Percentiles rank a stretch among this genome's conserved stretches.
phyloP scores from a whole-genome alignment of 2,113 vertebrate genomes.

The Crotophaga sulcirostris region DNA sequence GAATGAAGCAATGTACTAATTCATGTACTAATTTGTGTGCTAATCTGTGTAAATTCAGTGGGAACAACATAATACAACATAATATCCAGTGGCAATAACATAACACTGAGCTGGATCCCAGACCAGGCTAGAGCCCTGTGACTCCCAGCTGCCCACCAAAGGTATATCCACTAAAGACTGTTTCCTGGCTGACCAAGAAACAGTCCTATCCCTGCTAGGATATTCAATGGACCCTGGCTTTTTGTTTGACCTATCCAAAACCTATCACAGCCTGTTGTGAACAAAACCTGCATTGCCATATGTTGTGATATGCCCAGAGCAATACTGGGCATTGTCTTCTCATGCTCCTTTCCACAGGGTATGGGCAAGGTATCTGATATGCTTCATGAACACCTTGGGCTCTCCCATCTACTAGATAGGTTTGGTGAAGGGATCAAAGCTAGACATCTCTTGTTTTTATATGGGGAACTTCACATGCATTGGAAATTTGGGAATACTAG shows the following conservation, averaged over 20 bases:
- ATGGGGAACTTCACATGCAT: not conserved
- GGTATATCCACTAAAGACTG: not conserved
- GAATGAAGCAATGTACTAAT: not conserved
- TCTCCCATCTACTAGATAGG: not conserved
- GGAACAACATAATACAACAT: not conserved
- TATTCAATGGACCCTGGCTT: not conserved
- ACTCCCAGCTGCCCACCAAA: not conserved
- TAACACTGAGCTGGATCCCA: not conserved
- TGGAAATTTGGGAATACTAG: not conserved
- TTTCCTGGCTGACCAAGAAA: not conserved
- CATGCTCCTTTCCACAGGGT: not conserved
- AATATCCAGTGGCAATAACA: not conserved
- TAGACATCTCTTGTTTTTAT: not conserved
- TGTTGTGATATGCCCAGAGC: not conserved
- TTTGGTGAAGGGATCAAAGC: not conserved
- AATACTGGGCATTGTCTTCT: not conserved
- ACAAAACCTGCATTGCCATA: not conserved
- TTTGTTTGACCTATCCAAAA: not conserved
- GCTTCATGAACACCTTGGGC: not conserved
- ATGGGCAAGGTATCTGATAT: not conserved
- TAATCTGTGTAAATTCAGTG: not conserved
- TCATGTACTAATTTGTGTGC: not conserved
- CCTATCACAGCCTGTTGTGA: not conserved
- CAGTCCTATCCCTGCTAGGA: not conserved
- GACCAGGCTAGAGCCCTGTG: not conserved